Base-by-base conservation (phyloP, 2,797 vertebrate species). In the Chiloscyllium punctatum region DNA sequence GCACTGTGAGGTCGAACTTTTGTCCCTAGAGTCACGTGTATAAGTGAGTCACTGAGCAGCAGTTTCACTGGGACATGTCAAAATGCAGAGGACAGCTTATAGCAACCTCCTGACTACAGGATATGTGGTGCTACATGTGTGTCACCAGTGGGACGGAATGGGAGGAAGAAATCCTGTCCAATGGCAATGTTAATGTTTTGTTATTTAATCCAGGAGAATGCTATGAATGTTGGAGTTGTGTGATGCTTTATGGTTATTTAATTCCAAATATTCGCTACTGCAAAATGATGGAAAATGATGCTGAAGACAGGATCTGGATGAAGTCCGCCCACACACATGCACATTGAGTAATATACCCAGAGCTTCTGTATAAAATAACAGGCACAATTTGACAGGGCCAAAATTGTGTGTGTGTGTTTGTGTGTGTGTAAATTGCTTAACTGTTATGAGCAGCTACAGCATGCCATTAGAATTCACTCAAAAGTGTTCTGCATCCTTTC, bases 181-280 rank as follows among this genome's bases (percentile, higher is more conserved):
- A 74, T 72, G 42, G 25, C 71, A 94, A 51, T 27, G 21, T 51
- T 74, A 13, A 74, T 72, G 25, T 16, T 51, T 92, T 51, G 5
- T 72, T 94, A 71, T 72, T 95, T 95, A 95, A 95, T 95, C 53
- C 94, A 95, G 62, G 37, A 42, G 42, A 95, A 53, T 77, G 30
- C 48, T 53, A 21, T 77, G 94, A 95, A 74, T 74, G 8, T 53
- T 25, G 53, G 48, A 94, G 51, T 72, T 94, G 69, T 74, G 48
- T 74, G 42, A 94, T 72, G 37, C 42, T 94, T 51, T 15, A 48
- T n/a, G 1, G 23, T 71, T 94, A 94, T 72, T 94, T 94, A 71
- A 71, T 48, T 94, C n/a, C 8, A 94, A 68, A 69, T 30, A 18
- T 94, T 71, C 21, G n/a, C 69, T 1, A 5, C 71, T 74, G 72